Base-by-base conservation (phyloP, 2,888 invertebrate species). In the Busseola fusca region DNA sequence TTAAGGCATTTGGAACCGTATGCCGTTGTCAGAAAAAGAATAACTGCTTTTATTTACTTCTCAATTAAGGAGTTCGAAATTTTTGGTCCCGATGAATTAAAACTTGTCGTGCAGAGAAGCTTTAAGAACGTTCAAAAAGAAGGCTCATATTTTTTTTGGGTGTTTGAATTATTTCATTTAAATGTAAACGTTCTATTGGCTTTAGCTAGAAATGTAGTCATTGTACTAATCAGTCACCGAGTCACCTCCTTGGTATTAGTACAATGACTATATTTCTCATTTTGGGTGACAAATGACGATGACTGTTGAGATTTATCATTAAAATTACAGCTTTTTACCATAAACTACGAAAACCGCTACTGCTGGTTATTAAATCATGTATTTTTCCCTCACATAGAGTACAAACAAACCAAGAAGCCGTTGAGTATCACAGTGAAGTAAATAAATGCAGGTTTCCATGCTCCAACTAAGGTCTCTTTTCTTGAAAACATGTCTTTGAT, bases 1-100 rank as follows among this genome's bases (percentile, higher is more conserved):
- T 48, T 45, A 45, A 12, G 27, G 16, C 12, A 65, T 64, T 74
- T 37, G n/a, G 25, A 63, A 59, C 37, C 56, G 63, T 72, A 69
- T 63, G 2, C 2, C 7, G 3, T 45, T 27, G 9, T 5, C 0
- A 37, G 30, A 64, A 56, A 18, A 45, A 0, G 14, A 0, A 54
- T 2, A 52, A 7, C 14, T 14, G 18, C 16, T 59, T 54, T 68
- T 21, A 50, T 52, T 65, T 45, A 48, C 14, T 77, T 64, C 37
- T 48, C 18, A 52, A 69, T 54, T 34, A 40, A 34, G 21, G n/a
- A 60, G 45, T 58, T 59, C 6, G 14, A n/a, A 54, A 66, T 42
- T 25, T 34, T 52, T 40, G 25, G 21, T 74, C n/a, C 4, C 42
- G 1, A 10, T 71, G 1, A 70, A 71, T 42, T 30, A 50, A 21